These are phyloP conservation scores for Etheostoma spectabile DNA, from an alignment of 2,113 vertebrate species.

Conservation along the genomic window DNA sequence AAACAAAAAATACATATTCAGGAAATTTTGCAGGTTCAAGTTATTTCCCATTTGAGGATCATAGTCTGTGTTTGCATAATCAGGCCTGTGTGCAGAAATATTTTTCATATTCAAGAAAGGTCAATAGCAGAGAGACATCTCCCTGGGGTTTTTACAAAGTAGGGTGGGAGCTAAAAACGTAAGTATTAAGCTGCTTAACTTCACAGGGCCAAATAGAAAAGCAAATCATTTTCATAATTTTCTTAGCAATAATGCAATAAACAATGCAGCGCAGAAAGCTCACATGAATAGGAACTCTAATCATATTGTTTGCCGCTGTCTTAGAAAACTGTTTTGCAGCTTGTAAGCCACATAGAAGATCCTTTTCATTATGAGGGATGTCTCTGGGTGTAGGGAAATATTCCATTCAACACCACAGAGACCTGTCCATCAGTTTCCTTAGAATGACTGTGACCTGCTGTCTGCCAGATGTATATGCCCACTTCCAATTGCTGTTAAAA, in stretches of 20 bases:
- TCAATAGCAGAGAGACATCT: slow-evolving; percentile 54
- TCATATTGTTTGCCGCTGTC: not conserved
- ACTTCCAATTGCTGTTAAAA: slow-evolving; percentile 31
- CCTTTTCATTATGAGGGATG: not conserved
- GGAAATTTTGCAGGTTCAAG: slow-evolving; percentile 52
- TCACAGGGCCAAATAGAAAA: slow-evolving; percentile 34
- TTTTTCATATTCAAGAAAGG: slow-evolving; percentile 58
- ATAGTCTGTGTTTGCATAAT: slow-evolving; percentile 53
- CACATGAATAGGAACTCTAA: not conserved
- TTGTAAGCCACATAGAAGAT: not conserved
- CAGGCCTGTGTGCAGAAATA: slow-evolving; percentile 30
- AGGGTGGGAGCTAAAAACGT: slow-evolving; percentile 37
- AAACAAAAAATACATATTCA: slow-evolving; percentile 40
- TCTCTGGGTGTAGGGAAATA: slow-evolving; percentile 7
- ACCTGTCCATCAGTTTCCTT: slow-evolving; percentile 16
- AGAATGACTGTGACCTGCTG: slow-evolving; percentile 25
- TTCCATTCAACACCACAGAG: slow-evolving; percentile 2
- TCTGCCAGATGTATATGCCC: slow-evolving; percentile 15
- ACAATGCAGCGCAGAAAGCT: slow-evolving; percentile 12
- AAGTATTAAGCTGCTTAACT: slow-evolving; percentile 57
- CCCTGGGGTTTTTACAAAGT: slow-evolving; percentile 33
- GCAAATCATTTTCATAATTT: slow-evolving; percentile 34
- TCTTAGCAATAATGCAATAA: slow-evolving; percentile 24
- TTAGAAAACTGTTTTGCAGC: not conserved
- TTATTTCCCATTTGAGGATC: slow-evolving; percentile 43